Percentiles rank a stretch among this genome's conserved stretches.
Evolutionary conservation across 2,113 vertebrate species (phyloP).

Genomic region (Oceanites oceanicus): DNA sequence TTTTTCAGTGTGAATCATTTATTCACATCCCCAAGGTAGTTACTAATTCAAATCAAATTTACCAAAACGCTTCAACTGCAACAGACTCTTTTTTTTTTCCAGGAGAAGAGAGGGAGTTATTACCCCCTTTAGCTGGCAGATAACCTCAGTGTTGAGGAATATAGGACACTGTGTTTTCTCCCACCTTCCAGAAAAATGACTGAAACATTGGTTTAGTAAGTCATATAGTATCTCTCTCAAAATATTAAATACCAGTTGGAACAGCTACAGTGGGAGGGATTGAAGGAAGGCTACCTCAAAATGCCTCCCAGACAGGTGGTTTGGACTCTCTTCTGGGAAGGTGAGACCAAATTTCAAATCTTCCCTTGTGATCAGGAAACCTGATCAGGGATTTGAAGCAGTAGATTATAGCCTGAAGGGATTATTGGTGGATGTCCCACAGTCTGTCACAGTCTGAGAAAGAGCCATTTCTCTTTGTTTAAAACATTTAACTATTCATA

Average conservation of each 20-base stretch:
- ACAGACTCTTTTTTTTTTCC: background rate
- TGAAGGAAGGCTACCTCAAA: background rate
- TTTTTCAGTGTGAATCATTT: background rate
- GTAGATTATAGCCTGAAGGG: background rate
- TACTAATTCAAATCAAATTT: background rate
- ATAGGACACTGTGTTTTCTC: background rate
- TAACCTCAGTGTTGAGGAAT: background rate
- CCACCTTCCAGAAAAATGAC: background rate
- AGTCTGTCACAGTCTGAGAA: too few species aligned
- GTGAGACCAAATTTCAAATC: background rate
- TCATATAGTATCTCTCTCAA: background rate
- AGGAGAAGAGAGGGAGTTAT: background rate
- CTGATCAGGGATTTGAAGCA: background rate
- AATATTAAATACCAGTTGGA: background rate
- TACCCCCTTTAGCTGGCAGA: background rate
- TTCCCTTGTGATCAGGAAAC: background rate
- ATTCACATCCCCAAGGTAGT: background rate
- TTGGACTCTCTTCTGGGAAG: background rate
- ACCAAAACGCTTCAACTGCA: background rate
- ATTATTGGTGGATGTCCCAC: background rate
- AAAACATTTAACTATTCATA: background rate
- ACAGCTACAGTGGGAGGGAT: background rate
- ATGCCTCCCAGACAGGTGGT: background rate
- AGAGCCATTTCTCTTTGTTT: background rate
- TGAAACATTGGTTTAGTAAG: background rate